A percentile compares a stretch with the other conserved stretches of the same genome.
phyloP scores from a whole-genome alignment of 1,140 invertebrate species.

The Conus betulinus region DNA sequence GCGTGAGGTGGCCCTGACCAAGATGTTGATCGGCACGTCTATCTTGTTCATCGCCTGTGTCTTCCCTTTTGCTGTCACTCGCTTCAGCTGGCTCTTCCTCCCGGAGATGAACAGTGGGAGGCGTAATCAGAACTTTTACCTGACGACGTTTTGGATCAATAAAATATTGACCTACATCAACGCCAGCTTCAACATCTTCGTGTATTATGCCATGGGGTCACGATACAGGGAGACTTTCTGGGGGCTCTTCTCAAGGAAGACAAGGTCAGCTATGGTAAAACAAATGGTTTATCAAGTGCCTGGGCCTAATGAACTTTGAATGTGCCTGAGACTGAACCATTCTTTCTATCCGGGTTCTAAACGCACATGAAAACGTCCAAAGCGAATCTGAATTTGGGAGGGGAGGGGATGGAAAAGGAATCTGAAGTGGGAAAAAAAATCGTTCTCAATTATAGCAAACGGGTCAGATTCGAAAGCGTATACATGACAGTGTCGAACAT shows the following conservation, averaged over 20 bases:
- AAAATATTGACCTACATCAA: neutral
- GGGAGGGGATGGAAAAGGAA: too few relatives aligned
- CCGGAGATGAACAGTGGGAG: neutral
- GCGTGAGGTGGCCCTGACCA: slow-evolving; percentile 9
- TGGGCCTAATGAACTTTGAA: too few relatives aligned
- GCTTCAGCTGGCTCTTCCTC: neutral
- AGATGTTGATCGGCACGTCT: slow-evolving; percentile 20
- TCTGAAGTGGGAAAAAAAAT: too few relatives aligned
- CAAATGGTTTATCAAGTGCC: too few relatives aligned
- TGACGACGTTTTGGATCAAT: neutral
- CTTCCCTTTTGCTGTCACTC: neutral
- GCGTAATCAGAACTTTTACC: neutral
- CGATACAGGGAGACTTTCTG: neutral
- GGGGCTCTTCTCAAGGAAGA: neutral
- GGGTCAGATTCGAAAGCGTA: too few relatives aligned
- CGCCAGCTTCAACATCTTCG: neutral
- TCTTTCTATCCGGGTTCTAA: too few relatives aligned
- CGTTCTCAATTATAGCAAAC: too few relatives aligned
- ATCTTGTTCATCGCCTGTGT: slow-evolving; percentile 21
- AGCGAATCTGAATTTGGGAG: too few relatives aligned
- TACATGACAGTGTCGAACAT: too few relatives aligned
- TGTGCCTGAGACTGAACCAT: too few relatives aligned
- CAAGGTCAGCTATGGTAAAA: neutral
- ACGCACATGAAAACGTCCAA: too few relatives aligned
- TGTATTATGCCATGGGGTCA: neutral